These are phyloP conservation scores for Imbricaverruca yamaguchii DNA, from an alignment of 2,888 invertebrate species.

Conservation along the genomic window DNA sequence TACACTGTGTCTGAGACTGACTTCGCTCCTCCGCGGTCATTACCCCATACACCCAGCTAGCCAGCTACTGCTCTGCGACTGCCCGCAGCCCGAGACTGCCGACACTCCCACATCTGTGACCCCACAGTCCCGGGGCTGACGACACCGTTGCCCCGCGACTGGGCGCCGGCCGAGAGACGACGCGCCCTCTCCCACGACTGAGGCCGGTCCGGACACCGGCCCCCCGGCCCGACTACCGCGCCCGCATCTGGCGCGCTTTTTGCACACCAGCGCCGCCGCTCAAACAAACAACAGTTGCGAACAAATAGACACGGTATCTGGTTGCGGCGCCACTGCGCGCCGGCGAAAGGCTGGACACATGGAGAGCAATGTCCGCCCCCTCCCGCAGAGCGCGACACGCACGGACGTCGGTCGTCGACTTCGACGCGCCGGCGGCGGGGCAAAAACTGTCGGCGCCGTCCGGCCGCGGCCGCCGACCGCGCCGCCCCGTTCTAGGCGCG, in stretches of 20 bases:
- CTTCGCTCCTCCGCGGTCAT: no score
- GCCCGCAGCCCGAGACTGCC: no score
- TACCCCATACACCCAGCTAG: no score
- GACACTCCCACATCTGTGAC: no score
- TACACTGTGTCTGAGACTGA: no score
- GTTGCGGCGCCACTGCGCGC: conserved; percentile 11
- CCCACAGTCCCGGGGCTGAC: no score
- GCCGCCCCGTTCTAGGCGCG: not conserved
- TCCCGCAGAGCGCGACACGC: not conserved
- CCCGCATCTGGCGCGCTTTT: conserved; percentile 4
- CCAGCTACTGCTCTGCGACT: no score
- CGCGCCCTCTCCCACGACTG: not conserved
- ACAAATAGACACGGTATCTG: conserved; percentile 20
- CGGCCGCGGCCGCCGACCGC: not conserved
- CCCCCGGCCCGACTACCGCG: not conserved
- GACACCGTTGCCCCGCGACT: no score
- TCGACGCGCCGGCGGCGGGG: not conserved
- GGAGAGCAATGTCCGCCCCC: not conserved
- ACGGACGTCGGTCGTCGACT: not conserved
- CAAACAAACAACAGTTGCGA: conserved; percentile 22
- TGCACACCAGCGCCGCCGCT: conserved; percentile 14
- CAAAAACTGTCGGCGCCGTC: not conserved
- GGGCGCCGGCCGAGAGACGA: no score
- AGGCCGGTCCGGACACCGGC: not conserved
- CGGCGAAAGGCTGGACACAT: conserved; percentile 12